phyloP scores from a whole-genome alignment of 2,888 invertebrate genomes.

The Tipula unca region DNA sequence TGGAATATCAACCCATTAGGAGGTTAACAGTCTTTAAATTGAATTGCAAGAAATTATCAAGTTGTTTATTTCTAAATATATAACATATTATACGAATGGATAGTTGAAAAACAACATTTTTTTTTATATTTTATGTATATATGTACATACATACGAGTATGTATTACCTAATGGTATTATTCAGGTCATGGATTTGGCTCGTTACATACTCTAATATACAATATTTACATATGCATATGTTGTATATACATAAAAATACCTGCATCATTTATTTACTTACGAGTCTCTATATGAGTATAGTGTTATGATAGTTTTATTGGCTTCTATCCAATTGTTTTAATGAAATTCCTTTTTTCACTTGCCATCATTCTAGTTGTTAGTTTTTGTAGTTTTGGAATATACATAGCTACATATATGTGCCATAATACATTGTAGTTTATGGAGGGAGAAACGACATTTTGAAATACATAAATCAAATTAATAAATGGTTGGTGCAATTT shows the following conservation, averaged over 20 bases:
- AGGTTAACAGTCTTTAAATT: not conserved
- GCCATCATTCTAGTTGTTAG: not conserved
- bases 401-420: not conserved
- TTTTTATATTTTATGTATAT: too few species aligned
- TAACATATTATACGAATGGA: not conserved
- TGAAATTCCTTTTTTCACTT: not conserved
- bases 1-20: not conserved
- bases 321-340: not conserved
- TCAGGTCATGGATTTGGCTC: not conserved
- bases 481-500: not conserved
- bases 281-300: not conserved
- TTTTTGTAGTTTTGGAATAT: not conserved
- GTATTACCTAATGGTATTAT: not conserved
- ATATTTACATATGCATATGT: not conserved
- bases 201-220: not conserved
- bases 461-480: not conserved
- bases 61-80: not conserved
- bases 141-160: too few species aligned
- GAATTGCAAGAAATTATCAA: not conserved
- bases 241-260: not conserved
- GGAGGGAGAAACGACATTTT: not conserved
- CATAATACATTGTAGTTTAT: not conserved
- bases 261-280: not conserved
- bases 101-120: not conserved
- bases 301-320: not conserved